Evolutionary conservation across 2,888 invertebrate species (phyloP).

Genomic region (Eupithecia inturbata): DNA sequence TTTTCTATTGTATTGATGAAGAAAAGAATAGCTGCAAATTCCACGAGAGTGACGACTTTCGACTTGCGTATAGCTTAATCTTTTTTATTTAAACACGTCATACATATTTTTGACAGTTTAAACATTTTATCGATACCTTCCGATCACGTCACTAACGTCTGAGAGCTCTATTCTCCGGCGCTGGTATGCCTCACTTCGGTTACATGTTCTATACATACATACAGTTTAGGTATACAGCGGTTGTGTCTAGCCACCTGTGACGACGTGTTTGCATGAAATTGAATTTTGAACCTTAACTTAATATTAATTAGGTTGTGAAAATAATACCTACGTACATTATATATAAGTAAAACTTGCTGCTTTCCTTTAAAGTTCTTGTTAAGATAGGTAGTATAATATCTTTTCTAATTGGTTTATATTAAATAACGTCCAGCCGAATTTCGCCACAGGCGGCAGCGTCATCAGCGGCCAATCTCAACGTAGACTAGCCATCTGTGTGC

Average conservation of each 20-base stretch:
- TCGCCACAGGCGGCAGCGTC: too few relatives aligned
- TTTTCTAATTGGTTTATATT: not conserved
- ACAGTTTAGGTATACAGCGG: not conserved
- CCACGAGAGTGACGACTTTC: not conserved
- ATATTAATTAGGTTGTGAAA: not conserved
- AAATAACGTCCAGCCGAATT: too few relatives aligned
- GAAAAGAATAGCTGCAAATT: not conserved
- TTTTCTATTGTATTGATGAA: too few relatives aligned
- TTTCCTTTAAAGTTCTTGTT: not conserved
- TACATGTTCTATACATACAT: not conserved
- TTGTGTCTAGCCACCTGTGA: conserved; percentile 6
- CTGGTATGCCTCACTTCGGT: not conserved
- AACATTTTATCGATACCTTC: conserved; percentile 15
- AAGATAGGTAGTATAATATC: not conserved
- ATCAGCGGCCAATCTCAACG: too few relatives aligned
- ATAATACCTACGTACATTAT: not conserved
- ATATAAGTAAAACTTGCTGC: not conserved
- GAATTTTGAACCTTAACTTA: not conserved
- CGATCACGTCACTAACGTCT: conserved; percentile 25
- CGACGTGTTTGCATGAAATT: conserved; percentile 2
- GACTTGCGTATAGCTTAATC: not conserved
- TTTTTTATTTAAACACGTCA: not conserved
- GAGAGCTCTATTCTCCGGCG: conserved; percentile 21
- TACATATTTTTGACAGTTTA: not conserved
- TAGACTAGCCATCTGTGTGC: too few relatives aligned